Conservation (phyloP, 2,113 vertebrate genomes). For the Xenopus laevis region DNA sequence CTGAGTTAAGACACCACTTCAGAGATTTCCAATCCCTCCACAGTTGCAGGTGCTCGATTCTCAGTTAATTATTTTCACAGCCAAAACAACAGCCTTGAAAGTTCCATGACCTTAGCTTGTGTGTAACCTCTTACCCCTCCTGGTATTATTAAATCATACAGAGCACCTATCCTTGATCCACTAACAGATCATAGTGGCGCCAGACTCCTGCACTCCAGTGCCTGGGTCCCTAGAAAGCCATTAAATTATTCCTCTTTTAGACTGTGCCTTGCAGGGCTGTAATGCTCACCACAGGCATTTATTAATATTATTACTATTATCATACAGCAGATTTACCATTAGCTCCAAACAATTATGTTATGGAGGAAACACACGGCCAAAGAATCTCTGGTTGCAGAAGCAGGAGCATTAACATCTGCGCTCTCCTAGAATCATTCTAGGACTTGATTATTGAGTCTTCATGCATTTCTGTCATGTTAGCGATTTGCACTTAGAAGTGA, state of each 20-base stretch:
- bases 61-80: constrained; percentile 43
- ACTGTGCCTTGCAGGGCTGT: constrained; percentile 2
- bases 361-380: not conserved
- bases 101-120: not conserved
- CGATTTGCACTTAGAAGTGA: constrained; percentile 3
- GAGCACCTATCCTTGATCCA: constrained; percentile 29
- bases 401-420: constrained; percentile 21
- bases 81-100: constrained; percentile 32
- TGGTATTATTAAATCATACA: constrained; percentile 40
- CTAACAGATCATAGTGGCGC: constrained; percentile 27
- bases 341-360: constrained; percentile 15
- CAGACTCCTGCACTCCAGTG: constrained; percentile 36
- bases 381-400: not conserved
- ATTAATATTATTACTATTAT: constrained; percentile 27
- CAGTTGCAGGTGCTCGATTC: constrained; percentile 32
- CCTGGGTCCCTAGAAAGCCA: constrained; percentile 24
- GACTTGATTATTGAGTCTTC: not conserved
- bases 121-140: constrained; percentile 28
- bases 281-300: constrained; percentile 31
- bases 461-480: not conserved
- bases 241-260: constrained; percentile 22
- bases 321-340: constrained; percentile 20
- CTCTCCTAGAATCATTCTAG: constrained; percentile 6
- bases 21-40: constrained; percentile 33
- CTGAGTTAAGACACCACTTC: constrained; percentile 41